Percentiles rank a stretch among this genome's conserved stretches.
Conservation (phyloP, 2,888 invertebrate genomes). For the Dicycla oo region DNA sequence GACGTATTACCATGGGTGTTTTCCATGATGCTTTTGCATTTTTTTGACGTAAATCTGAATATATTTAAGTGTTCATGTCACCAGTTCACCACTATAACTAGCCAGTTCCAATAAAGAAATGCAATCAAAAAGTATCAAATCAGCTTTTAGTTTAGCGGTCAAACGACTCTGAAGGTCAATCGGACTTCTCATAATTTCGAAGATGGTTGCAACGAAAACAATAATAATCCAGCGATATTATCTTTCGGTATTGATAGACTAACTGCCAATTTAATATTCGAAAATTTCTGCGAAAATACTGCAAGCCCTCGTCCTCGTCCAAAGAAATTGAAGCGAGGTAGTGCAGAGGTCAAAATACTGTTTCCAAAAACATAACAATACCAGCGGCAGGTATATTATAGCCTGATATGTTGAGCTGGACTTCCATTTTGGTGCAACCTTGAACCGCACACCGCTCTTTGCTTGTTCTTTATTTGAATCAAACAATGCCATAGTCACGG, state of each 20-base stretch:
- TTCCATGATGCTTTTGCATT: constrained; percentile 1
- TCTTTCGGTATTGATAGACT: neutral
- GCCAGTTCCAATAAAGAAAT: constrained; percentile 14
- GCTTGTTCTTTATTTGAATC: neutral
- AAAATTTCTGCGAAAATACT: constrained; percentile 8
- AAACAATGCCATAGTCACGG: neutral
- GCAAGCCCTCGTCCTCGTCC: neutral
- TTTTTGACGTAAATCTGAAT: neutral
- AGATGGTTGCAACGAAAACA: constrained; percentile 33
- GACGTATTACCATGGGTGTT: constrained; percentile 24
- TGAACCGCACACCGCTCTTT: too few relatives aligned
- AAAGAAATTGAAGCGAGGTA: neutral
- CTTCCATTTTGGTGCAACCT: neutral
- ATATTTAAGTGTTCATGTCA: neutral
- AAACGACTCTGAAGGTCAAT: constrained; percentile 2
- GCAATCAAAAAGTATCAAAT: constrained; percentile 9
- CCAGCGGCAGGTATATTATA: neutral
- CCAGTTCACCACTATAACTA: neutral
- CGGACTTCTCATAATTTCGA: constrained; percentile 9
- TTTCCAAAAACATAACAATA: neutral
- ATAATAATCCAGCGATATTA: constrained; percentile 26
- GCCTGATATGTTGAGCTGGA: too few relatives aligned
- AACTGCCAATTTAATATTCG: neutral
- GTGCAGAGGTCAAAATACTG: neutral
- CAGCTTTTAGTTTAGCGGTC: constrained; percentile 18